These are phyloP conservation scores for Epizoanthus scotinus DNA, from an alignment of 92 coral and sea anemone species.

Conservation along the genomic window DNA sequence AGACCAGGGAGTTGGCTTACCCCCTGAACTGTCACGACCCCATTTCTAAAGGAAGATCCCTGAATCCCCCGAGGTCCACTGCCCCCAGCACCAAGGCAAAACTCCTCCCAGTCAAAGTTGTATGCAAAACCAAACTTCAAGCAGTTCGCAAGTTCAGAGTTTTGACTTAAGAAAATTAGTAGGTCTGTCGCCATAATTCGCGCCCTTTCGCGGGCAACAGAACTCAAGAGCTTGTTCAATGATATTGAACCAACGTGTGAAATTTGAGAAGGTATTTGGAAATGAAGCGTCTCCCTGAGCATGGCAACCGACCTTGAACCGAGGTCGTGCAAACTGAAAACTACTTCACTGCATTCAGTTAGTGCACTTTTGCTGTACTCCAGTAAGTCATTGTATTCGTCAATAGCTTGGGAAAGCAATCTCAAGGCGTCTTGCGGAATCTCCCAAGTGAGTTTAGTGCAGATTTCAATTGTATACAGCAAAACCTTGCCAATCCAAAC, in stretches of 20 bases:
- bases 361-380: conserved; percentile 61
- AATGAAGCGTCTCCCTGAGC: conserved; percentile 32
- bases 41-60: conserved; percentile 40
- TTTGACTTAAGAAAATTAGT: conserved; percentile 54
- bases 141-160: conserved; percentile 62
- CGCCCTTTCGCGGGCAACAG: conserved; percentile 69
- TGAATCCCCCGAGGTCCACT: conserved; percentile 34
- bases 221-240: conserved; percentile 69
- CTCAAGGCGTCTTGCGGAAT: conserved; percentile 55
- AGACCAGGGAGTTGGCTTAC: conserved; percentile 56
- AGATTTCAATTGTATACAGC: conserved; percentile 55
- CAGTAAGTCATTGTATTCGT: conserved; percentile 75
- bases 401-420: conserved; percentile 70
- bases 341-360: conserved; percentile 41
- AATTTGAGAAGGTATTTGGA: not conserved
- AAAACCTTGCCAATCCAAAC: conserved; percentile 62
- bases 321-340: conserved; percentile 52
- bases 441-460: conserved; percentile 60
- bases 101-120: conserved; percentile 75
- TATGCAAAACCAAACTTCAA: conserved; percentile 53
- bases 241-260: conserved; percentile 46
- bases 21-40: conserved; percentile 52
- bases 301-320: conserved; percentile 38
- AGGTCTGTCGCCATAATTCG: conserved; percentile 62
- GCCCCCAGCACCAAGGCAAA: conserved; percentile 34